Conservation (phyloP, 2,113 vertebrate species). For the Zosterops lateralis region DNA sequence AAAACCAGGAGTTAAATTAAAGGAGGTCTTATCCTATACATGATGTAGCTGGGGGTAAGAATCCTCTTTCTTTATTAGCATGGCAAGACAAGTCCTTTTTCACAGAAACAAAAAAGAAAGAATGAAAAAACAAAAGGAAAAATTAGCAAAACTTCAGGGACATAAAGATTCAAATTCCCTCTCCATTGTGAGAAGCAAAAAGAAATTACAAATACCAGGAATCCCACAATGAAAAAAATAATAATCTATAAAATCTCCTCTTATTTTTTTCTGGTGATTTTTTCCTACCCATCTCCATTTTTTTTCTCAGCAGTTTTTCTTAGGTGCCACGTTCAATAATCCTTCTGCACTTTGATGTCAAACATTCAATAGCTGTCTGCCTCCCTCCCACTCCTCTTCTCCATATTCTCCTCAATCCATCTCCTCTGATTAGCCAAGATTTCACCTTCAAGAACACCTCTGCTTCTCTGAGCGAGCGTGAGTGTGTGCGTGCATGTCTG, state of each 20-base stretch:
- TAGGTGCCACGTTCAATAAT: conserved; percentile 59
- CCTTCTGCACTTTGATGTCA: conserved; percentile 53
- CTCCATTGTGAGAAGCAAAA: neutral
- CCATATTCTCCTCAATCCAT: conserved; percentile 55
- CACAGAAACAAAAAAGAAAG: neutral
- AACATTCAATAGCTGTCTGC: conserved; percentile 66
- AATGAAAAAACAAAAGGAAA: neutral
- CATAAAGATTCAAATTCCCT: neutral
- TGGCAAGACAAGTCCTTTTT: neutral
- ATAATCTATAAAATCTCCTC: neutral
- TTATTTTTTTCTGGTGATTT: conserved; percentile 23
- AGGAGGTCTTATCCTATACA: neutral
- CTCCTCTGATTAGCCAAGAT: conserved; percentile 64
- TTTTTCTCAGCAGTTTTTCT: conserved; percentile 34
- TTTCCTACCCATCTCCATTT: conserved; percentile 22
- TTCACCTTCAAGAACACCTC: conserved; percentile 58
- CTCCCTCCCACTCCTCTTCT: conserved; percentile 56
- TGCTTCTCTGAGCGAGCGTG: conserved; percentile 1
- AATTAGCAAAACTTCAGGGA: neutral
- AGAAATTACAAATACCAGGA: neutral
- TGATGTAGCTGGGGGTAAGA: neutral
- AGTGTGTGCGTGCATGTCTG: neutral
- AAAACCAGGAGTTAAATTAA: conserved; percentile 5
- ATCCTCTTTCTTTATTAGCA: neutral
- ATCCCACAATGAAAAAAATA: neutral